Percentiles rank a stretch among this genome's conserved stretches.
phyloP scores from a whole-genome alignment of 2,113 vertebrate genomes.

The Passer domesticus region DNA sequence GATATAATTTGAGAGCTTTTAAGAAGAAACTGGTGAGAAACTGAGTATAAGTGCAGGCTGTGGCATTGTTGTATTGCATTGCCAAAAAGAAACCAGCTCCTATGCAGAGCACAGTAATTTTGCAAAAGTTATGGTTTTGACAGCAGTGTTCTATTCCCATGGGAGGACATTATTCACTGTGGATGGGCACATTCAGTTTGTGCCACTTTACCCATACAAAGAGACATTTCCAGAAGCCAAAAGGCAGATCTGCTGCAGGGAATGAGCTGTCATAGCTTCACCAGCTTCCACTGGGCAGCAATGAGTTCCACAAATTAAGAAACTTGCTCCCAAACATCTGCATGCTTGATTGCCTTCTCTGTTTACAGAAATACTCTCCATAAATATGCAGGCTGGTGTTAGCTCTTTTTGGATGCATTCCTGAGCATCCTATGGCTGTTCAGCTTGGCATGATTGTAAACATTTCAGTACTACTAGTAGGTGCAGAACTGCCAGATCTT shows the following conservation, averaged over 20 bases:
- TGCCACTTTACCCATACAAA: background rate
- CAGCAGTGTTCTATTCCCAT: background rate
- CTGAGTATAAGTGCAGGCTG: background rate
- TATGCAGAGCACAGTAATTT: background rate
- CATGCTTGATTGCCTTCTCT: background rate
- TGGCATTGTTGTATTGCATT: background rate
- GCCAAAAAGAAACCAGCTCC: background rate
- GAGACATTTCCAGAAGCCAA: background rate
- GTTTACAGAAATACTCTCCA: background rate
- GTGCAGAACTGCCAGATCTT: background rate
- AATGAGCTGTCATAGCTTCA: background rate
- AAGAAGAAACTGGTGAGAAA: background rate
- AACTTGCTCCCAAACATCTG: background rate
- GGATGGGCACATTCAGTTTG: background rate
- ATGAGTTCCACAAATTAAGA: background rate
- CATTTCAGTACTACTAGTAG: background rate
- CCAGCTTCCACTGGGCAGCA: background rate
- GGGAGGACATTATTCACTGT: background rate
- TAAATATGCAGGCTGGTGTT: background rate
- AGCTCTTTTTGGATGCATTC: background rate
- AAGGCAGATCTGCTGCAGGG: background rate
- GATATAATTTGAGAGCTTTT: background rate
- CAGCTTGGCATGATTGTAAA: background rate
- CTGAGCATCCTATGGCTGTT: background rate
- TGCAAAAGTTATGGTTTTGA: background rate